Evolutionary conservation across 2,888 invertebrate species (phyloP), one percentile per base, ranked within the genome.

Genomic region (Ophioninae sp.): DNA sequence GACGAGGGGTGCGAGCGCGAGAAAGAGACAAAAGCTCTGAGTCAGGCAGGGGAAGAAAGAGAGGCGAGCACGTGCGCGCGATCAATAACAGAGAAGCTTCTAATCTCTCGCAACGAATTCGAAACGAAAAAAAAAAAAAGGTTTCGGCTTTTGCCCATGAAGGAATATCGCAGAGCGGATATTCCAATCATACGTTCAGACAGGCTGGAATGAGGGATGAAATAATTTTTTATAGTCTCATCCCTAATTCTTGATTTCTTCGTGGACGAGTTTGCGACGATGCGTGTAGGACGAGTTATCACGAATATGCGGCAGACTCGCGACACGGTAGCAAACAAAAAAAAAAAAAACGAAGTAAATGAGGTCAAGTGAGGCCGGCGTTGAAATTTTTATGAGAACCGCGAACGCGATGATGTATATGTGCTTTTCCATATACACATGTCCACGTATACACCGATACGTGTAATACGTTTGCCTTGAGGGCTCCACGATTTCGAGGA

Each of bases 21-120:
- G 44, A 58, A 8, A 63, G 73, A 73, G 63, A 73, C 17, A 61
- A 51, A 64, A 37, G 37, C 13, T 5, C 6, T 17, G 64, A 30
- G 64, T 6, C 37, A 37, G 77, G 44, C 9, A 13, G n/a, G 76
- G 63, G 56, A 39, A 22, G 56, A 44, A 65, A 56, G 73, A 74
- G 56, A 80, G 68, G 30, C 39, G 83, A 91, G 88, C 91, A 91
- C 91, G 91, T 91, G 91, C 88, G 87, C 87, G 82, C 91, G 91
- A 91, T 91, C 91, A 91, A 91, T 91, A 91, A 90, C 81, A 88
- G 87, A 85, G 83, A 85, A 80, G 75, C 80, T 72, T 81, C 80
- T 83, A 75, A 82, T 80, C 78, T 83, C 51, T 83, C 78, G 61
- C 61, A 67, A 39, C 71, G 71, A 71, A 79, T 81, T 78, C 7